Evolutionary conservation across 2,888 invertebrate species (phyloP).

Genomic region (Molorchus minor): DNA sequence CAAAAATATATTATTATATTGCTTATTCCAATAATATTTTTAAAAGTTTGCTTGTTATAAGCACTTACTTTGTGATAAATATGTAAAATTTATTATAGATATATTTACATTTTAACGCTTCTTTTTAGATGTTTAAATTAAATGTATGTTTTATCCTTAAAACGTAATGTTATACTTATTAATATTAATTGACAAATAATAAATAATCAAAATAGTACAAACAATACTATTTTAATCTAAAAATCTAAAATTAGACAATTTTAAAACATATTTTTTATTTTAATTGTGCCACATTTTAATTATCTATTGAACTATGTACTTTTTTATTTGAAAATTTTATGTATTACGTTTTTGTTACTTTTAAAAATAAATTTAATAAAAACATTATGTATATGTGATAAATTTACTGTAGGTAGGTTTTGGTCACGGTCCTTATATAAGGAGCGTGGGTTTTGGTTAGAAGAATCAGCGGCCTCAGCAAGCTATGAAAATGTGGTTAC

Average conservation of each 20-base stretch:
- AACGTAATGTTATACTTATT: not conserved
- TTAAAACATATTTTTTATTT: not conserved
- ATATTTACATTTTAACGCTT: not conserved
- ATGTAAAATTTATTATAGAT: not conserved
- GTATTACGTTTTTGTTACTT: constrained; percentile 5
- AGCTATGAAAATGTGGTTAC: no score
- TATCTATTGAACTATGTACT: not conserved
- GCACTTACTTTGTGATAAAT: not conserved
- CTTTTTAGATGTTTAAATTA: not conserved
- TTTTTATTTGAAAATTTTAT: constrained; percentile 1
- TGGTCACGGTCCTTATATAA: no score
- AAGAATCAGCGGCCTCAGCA: no score
- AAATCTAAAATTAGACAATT: not conserved
- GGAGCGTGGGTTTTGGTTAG: no score
- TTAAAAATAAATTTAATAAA: constrained; percentile 4
- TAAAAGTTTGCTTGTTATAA: not conserved
- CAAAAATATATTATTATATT: not conserved
- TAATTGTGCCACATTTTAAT: not conserved
- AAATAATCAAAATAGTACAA: constrained; percentile 1
- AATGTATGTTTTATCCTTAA: not conserved
- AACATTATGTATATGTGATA: not conserved
- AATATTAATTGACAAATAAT: not conserved
- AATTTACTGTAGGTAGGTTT: constrained; percentile 8
- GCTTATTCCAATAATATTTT: not conserved
- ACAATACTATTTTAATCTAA: not conserved